Percentiles rank a stretch among this genome's conserved stretches.
These are phyloP conservation scores for Smutsia gigantea DNA, from an alignment of 2,797 vertebrate genomes.

Conservation along the genomic window DNA sequence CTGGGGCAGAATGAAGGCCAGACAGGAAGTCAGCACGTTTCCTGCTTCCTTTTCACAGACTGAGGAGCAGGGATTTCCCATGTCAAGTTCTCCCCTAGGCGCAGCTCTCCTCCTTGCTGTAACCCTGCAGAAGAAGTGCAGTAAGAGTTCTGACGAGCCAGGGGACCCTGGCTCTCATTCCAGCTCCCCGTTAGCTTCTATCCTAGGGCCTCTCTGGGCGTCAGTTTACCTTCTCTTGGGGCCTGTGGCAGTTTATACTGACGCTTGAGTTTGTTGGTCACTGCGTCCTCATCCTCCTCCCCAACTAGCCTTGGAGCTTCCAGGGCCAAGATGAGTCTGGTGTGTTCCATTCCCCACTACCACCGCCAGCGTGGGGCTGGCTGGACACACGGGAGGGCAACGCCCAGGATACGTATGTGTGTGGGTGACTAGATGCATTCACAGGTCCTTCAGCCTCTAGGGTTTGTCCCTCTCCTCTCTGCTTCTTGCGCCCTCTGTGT, in stretches of 20 bases:
- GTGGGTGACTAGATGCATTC: neutral
- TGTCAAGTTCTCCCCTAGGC: neutral
- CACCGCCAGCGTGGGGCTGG: neutral
- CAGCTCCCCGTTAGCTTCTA: neutral
- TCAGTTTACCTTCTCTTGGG: neutral
- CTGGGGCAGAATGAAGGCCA: neutral
- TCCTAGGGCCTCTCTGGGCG: neutral
- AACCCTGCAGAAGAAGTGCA: rapidly evolving
- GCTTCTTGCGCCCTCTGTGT: rapidly evolving
- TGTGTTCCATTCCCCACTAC: neutral
- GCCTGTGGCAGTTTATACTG: neutral
- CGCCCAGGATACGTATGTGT: neutral
- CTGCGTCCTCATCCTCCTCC: neutral
- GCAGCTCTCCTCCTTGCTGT: neutral
- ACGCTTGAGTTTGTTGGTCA: neutral
- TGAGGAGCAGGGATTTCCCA: neutral
- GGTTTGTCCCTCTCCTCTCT: neutral
- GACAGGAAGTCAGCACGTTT: neutral
- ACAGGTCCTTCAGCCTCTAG: neutral
- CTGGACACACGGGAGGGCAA: neutral
- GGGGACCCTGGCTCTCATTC: neutral
- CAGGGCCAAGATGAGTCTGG: rapidly evolving
- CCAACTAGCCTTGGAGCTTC: neutral
- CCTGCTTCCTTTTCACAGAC: neutral
- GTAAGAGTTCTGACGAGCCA: neutral